Evolutionary conservation across 2,797 vertebrate species (phyloP).

Genomic region (Enteromius anoplus): DNA sequence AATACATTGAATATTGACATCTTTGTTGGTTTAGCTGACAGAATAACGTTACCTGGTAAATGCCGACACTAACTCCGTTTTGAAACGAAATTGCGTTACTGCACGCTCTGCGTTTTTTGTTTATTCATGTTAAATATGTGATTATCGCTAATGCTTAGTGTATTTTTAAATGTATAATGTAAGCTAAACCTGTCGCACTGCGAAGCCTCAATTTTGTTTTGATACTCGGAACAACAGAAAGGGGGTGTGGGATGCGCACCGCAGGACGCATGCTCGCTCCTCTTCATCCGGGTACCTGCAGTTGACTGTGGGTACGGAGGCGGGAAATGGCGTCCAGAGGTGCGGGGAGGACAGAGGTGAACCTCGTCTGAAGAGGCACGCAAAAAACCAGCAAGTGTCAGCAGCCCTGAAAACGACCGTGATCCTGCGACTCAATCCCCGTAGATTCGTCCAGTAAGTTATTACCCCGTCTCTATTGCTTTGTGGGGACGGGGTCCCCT

Average conservation of each 20-base stretch:
- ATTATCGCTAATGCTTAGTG: background rate
- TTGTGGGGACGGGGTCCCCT: conserved; percentile 11
- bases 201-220: conserved; percentile 41
- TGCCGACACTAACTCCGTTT: background rate
- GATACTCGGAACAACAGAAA: conserved; percentile 35
- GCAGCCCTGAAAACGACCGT: conserved; percentile 23
- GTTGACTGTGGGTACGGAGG: conserved; percentile 78
- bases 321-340: conserved; percentile 88
- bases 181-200: conserved; percentile 24
- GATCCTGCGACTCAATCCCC: conserved; percentile 39
- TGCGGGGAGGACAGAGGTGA: conserved; percentile 68
- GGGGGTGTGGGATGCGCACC: conserved; percentile 42
- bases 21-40: background rate
- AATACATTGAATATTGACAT: background rate
- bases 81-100: background rate
- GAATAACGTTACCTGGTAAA: background rate
- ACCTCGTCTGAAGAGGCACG: conserved; percentile 54
- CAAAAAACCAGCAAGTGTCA: conserved; percentile 37
- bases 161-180: background rate
- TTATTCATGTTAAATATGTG: too few relatives aligned
- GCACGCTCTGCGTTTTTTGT: background rate
- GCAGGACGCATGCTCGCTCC: conserved; percentile 55
- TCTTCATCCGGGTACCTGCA: conserved; percentile 80
- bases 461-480: background rate
- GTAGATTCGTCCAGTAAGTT: conserved; percentile 52